A percentile compares a stretch with the other conserved stretches of the same genome.
Evolutionary conservation across 2,888 invertebrate species (phyloP).

Genomic region (Lithosia quadra): DNA sequence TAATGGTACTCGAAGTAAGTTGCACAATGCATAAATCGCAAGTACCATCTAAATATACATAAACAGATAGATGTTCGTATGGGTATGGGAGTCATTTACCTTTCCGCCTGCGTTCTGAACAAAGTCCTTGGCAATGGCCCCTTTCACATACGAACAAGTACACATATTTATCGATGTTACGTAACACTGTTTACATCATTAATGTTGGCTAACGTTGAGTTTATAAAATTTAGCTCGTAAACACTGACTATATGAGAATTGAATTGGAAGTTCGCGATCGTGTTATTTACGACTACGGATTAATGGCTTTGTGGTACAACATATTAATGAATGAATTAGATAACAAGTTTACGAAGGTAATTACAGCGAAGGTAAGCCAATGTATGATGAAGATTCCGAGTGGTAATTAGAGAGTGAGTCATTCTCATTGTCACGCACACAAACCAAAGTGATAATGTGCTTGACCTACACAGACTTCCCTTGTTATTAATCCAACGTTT

Average conservation of each 20-base stretch:
- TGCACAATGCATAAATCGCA: constrained; percentile 29
- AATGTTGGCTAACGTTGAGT: constrained; percentile 59
- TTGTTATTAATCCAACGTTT: constrained; percentile 85
- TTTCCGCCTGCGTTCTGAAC: constrained; percentile 71
- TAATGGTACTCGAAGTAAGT: constrained; percentile 37
- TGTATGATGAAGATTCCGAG: constrained; percentile 23
- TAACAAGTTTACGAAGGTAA: constrained; percentile 21
- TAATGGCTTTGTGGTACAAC: constrained; percentile 14
- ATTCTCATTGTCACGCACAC: constrained; percentile 52
- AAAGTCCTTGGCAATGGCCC: constrained; percentile 81
- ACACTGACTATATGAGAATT: constrained; percentile 28
- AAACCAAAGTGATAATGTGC: constrained; percentile 73
- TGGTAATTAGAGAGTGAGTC: constrained; percentile 39
- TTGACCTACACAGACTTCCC: constrained; percentile 85
- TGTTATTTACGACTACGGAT: constrained; percentile 15
- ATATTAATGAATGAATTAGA: constrained; percentile 23
- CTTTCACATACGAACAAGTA: constrained; percentile 75
- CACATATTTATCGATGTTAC: constrained; percentile 74
- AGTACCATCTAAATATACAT: constrained; percentile 38
- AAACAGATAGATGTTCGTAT: constrained; percentile 40
- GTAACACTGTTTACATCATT: constrained; percentile 73
- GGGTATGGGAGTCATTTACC: constrained; percentile 75
- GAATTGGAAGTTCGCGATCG: constrained; percentile 30
- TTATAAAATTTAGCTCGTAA: constrained; percentile 48
- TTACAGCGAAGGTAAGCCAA: constrained; percentile 21